phyloP scores from a whole-genome alignment of 2,888 invertebrate genomes.

The Cepaea hortensis region DNA sequence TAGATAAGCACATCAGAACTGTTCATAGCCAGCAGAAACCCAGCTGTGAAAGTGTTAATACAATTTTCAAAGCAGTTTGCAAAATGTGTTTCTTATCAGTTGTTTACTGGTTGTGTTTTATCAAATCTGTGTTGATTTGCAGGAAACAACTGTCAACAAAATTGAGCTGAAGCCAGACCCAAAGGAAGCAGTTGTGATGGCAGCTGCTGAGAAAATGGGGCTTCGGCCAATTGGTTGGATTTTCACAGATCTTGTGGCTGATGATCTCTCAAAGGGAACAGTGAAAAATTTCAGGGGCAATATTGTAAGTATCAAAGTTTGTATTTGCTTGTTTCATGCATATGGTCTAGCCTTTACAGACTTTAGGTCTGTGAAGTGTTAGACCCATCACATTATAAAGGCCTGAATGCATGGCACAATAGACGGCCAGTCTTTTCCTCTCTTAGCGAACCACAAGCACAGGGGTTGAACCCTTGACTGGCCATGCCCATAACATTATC shows the following conservation, averaged over 20 bases:
- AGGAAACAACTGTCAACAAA: slow-evolving; percentile 81
- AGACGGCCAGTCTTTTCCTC: no score
- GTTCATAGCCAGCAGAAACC: no score
- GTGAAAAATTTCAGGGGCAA: slow-evolving; percentile 79
- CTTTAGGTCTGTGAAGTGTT: no score
- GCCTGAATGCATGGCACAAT: no score
- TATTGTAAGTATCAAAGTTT: slow-evolving; percentile 78
- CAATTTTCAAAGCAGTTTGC: background rate
- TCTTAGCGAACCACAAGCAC: no score
- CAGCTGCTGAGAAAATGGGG: slow-evolving; percentile 87
- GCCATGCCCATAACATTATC: no score
- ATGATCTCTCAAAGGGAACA: slow-evolving; percentile 89
- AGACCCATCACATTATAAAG: no score
- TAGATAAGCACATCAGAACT: no score
- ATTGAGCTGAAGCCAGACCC: slow-evolving; percentile 82
- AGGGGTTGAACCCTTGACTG: no score
- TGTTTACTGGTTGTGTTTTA: background rate
- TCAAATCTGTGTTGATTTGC: slow-evolving; percentile 42
- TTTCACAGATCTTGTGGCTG: slow-evolving; percentile 95
- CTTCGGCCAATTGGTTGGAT: slow-evolving; percentile 95
- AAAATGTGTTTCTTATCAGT: background rate
- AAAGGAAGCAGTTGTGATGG: slow-evolving; percentile 83
- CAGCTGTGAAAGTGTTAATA: no score
- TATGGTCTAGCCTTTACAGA: no score
- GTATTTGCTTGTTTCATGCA: no score